Conservation (phyloP, 2,113 vertebrate species). For the Jaculus jaculus region DNA sequence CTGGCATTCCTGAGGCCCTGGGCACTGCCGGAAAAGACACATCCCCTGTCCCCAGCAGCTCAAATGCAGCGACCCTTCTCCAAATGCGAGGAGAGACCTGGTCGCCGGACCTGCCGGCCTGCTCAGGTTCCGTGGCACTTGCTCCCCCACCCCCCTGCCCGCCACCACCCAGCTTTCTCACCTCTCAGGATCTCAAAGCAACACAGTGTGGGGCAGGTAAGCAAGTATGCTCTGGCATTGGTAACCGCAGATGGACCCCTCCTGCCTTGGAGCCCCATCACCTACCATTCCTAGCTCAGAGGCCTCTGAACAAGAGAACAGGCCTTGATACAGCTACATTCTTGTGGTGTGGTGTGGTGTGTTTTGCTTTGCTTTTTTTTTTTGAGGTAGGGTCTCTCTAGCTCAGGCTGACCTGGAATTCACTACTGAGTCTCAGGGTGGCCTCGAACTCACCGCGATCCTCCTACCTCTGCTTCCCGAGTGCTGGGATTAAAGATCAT, state of each 20-base stretch:
- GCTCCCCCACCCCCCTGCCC: too few species aligned
- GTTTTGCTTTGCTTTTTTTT: too few species aligned
- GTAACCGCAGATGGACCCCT: not conserved
- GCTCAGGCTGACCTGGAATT: too few species aligned
- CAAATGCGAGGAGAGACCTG: not conserved
- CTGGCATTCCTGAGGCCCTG: not conserved
- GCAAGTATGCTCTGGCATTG: not conserved
- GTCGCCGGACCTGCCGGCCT: not conserved
- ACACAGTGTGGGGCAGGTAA: too few species aligned
- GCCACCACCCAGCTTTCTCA: too few species aligned
- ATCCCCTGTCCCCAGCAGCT: not conserved
- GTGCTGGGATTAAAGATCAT: too few species aligned
- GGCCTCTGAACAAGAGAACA: not conserved
- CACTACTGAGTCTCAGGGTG: too few species aligned
- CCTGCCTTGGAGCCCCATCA: not conserved
- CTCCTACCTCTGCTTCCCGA: too few species aligned
- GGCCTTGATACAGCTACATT: not conserved
- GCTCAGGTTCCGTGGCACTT: not conserved
- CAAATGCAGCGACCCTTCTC: not conserved
- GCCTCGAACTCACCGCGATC: too few species aligned
- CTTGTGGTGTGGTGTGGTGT: too few species aligned
- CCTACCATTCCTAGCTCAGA: too few species aligned
- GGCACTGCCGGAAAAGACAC: not conserved
- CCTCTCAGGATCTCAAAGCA: not conserved
- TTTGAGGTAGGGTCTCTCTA: too few species aligned